These are phyloP conservation scores for Cyprinodon variegatus DNA, from an alignment of 2,113 vertebrate genomes.

Conservation along the genomic window DNA sequence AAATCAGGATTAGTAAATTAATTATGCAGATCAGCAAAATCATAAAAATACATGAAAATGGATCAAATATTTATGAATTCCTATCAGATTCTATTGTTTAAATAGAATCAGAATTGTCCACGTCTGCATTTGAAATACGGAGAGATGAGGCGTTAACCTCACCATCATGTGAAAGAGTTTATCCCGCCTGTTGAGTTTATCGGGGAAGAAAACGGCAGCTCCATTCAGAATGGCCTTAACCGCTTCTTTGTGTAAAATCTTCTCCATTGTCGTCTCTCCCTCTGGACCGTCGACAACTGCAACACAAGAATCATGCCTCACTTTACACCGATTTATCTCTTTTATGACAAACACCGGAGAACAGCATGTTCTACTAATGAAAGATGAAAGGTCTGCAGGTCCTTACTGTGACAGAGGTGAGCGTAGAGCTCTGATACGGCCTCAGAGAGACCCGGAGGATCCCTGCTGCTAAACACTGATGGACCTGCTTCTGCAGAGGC, in stretches of 20 bases:
- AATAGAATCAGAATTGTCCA: no score
- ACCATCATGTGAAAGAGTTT: conserved; percentile 98
- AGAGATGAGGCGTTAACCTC: conserved; percentile 13
- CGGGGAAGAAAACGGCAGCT: conserved; percentile 95
- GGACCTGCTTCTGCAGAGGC: conserved; percentile 20
- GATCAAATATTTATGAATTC: background rate
- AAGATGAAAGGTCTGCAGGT: background rate
- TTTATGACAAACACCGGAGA: no score
- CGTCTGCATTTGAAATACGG: no score
- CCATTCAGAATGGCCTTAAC: conserved; percentile 90
- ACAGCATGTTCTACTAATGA: background rate
- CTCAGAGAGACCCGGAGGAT: conserved; percentile 58
- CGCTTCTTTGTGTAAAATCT: conserved; percentile 87
- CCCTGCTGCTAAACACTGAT: conserved; percentile 56
- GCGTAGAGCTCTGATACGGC: conserved; percentile 87
- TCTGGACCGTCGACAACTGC: conserved; percentile 88
- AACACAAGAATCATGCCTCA: conserved; percentile 28
- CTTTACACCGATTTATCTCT: background rate
- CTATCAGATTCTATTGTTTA: background rate
- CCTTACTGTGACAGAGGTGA: conserved; percentile 90
- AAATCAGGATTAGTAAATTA: no score
- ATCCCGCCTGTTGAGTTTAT: conserved; percentile 86
- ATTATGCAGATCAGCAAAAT: no score
- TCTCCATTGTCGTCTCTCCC: conserved; percentile 78
- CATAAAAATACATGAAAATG: background rate